Percentiles rank a stretch among this genome's conserved stretches.
Evolutionary conservation across 2,888 invertebrate species (phyloP).

Genomic region (Leucoma salicis): DNA sequence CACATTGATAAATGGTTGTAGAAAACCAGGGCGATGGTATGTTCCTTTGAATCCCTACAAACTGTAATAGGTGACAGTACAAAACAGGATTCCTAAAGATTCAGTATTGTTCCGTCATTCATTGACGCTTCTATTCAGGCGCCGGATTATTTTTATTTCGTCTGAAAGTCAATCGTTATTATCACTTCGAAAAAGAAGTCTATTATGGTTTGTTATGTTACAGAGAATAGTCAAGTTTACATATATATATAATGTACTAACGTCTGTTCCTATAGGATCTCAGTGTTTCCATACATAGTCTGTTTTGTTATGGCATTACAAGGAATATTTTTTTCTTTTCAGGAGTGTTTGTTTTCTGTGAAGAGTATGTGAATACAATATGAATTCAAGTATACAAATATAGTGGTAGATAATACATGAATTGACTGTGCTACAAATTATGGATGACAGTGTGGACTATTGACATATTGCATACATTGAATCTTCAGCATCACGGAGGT

Average conservation of each 20-base stretch:
- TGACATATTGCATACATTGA: conserved; percentile 74
- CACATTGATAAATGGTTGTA: conserved; percentile 71
- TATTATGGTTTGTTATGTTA: background rate
- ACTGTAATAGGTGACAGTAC: conserved; percentile 33
- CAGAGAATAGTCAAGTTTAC: background rate
- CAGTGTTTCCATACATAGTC: conserved; percentile 16
- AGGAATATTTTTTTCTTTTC: conserved; percentile 61
- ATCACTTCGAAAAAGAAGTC: conserved; percentile 5
- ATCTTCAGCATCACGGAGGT: conserved; percentile 72
- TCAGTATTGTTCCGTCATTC: conserved; percentile 62
- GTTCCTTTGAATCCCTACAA: conserved; percentile 46
- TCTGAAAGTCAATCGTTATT: conserved; percentile 19
- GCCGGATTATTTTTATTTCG: conserved; percentile 63
- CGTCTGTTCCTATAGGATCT: conserved; percentile 26
- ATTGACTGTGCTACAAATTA: conserved; percentile 67
- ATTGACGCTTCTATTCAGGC: conserved; percentile 74
- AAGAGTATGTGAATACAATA: conserved; percentile 54
- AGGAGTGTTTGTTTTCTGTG: conserved; percentile 60
- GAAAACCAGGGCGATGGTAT: conserved; percentile 74
- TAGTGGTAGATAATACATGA: conserved; percentile 59
- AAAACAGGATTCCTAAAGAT: conserved; percentile 33
- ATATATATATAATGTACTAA: background rate
- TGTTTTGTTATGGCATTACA: conserved; percentile 37
- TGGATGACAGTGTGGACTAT: conserved; percentile 81
- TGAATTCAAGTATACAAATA: conserved; percentile 61